Conservation (phyloP, 2,797 vertebrate genomes). For the Etheostoma perlongum region DNA sequence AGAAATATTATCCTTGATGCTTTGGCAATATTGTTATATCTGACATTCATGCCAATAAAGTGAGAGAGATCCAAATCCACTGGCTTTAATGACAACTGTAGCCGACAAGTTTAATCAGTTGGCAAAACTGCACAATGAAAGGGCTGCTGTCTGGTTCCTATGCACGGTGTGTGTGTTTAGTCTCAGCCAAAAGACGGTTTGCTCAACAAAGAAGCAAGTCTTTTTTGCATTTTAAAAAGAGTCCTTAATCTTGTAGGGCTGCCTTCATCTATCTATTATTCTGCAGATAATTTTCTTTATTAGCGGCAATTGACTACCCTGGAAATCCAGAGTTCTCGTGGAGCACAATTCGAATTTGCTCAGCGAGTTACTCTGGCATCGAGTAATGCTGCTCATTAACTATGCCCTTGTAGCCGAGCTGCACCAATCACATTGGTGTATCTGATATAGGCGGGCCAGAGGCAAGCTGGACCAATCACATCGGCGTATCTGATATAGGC, state of each 20-base stretch:
- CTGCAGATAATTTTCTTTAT: neutral
- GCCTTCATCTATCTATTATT: neutral
- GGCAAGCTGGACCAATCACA: too few relatives aligned
- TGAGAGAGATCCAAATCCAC: too few relatives aligned
- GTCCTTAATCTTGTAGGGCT: neutral
- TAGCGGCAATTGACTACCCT: neutral
- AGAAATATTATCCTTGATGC: neutral
- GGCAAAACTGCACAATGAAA: neutral
- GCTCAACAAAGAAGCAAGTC: neutral
- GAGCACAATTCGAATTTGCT: too few relatives aligned
- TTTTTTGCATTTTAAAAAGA: neutral
- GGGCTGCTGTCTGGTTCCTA: neutral
- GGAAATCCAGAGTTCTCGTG: too few relatives aligned
- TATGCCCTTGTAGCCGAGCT: too few relatives aligned
- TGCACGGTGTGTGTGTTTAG: neutral
- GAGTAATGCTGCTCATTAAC: too few relatives aligned
- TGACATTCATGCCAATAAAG: too few relatives aligned
- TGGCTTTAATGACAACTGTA: neutral
- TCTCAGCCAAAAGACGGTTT: neutral
- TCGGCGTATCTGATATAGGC: too few relatives aligned
- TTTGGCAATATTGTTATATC: too few relatives aligned
- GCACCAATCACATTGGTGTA: too few relatives aligned
- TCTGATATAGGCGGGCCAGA: too few relatives aligned
- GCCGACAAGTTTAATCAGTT: neutral
- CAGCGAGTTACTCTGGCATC: too few relatives aligned